A percentile compares a stretch with the other conserved stretches of the same genome.
phyloP scores from a whole-genome alignment of 2,888 invertebrate species.

The Dicranocentrus wangi region DNA sequence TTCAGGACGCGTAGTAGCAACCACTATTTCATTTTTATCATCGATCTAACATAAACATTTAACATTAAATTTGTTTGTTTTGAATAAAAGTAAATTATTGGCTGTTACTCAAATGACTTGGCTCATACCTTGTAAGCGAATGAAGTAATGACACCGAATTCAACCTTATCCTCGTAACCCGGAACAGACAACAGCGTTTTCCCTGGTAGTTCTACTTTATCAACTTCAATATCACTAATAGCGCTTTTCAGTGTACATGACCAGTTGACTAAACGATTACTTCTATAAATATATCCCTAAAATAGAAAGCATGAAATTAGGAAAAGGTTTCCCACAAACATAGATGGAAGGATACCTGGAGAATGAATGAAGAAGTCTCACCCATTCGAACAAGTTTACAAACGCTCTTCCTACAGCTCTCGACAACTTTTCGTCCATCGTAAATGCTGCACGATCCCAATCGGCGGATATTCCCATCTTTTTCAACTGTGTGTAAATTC shows the following conservation, averaged over 20 bases:
- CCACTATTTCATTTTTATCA: constrained; percentile 85
- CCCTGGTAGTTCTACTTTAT: constrained; percentile 91
- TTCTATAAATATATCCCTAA: constrained; percentile 90
- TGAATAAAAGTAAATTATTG: too few species aligned
- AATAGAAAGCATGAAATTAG: background rate
- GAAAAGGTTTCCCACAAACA: too few species aligned
- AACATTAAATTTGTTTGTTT: too few species aligned
- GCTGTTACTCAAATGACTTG: too few species aligned
- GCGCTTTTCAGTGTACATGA: constrained; percentile 96
- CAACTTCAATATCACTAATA: constrained; percentile 98
- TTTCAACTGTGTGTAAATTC: constrained; percentile 88
- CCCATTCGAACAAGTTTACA: constrained; percentile 85
- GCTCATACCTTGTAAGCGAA: constrained; percentile 91
- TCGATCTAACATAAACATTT: constrained; percentile 73
- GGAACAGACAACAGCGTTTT: constrained; percentile 91
- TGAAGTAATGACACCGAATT: constrained; percentile 92
- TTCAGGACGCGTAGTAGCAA: constrained; percentile 98
- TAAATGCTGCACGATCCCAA: constrained; percentile 95
- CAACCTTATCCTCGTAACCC: constrained; percentile 90
- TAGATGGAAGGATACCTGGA: too few species aligned
- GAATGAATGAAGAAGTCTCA: constrained; percentile 22
- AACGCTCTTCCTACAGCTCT: constrained; percentile 96
- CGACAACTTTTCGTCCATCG: constrained; percentile 93
- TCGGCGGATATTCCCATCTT: constrained; percentile 93
- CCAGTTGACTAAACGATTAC: constrained; percentile 98